A percentile compares a stretch with the other conserved stretches of the same genome.
phyloP scores from a whole-genome alignment of 2,888 invertebrate species.

The Anagyrus pseudococci region DNA sequence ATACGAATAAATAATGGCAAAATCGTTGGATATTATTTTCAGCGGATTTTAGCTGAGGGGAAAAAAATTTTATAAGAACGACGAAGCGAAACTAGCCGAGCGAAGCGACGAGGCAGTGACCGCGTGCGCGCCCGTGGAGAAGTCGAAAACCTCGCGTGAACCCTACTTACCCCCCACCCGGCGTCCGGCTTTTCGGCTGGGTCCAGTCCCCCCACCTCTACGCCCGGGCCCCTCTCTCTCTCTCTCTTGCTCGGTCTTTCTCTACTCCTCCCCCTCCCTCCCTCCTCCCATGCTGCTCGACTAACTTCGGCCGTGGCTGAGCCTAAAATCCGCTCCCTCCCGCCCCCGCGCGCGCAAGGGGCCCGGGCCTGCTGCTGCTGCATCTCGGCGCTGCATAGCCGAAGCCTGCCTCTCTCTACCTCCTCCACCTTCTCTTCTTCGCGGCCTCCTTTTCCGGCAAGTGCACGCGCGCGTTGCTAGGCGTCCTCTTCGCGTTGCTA shows the following conservation, averaged over 20 bases:
- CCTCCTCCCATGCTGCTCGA: no score
- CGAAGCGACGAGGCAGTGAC: slow-evolving; percentile 42
- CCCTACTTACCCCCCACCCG: slow-evolving; percentile 61
- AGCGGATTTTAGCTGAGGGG: no score
- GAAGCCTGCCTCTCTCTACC: slow-evolving; percentile 21
- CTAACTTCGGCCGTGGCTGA: no score
- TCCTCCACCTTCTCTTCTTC: slow-evolving; percentile 42
- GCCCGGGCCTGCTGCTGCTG: not conserved
- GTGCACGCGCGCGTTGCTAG: slow-evolving; percentile 51
- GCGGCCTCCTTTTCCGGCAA: slow-evolving; percentile 41
- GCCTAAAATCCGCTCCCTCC: not conserved
- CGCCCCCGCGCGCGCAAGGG: not conserved
- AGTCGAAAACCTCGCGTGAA: slow-evolving; percentile 63
- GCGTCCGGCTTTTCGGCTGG: slow-evolving; percentile 47
- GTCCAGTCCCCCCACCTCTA: slow-evolving; percentile 42
- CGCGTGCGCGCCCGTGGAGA: slow-evolving; percentile 53
- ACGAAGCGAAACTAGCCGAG: slow-evolving; percentile 52
- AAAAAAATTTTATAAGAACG: not conserved
- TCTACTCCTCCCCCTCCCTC: slow-evolving; percentile 24
- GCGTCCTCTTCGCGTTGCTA: slow-evolving; percentile 46
- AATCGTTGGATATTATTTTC: no score
- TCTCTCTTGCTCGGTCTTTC: not conserved
- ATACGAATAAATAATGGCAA: no score
- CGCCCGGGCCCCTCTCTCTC: slow-evolving; percentile 21
- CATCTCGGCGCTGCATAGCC: slow-evolving; percentile 17